Evolutionary conservation across 2,113 vertebrate genomes (phyloP).

Genomic region (Podarcis muralis): DNA sequence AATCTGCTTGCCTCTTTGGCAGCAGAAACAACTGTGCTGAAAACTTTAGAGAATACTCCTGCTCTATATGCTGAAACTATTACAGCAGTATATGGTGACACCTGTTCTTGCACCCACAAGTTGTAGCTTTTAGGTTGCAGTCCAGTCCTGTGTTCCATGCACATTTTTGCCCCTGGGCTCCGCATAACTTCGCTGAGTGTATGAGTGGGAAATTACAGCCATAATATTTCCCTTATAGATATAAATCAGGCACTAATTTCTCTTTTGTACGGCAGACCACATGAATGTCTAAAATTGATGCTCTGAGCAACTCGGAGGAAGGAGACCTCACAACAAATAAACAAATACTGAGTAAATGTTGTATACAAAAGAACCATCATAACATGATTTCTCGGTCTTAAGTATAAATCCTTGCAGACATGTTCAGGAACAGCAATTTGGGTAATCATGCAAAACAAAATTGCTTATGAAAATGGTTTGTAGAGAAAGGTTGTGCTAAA

Average conservation of each 20-base stretch:
- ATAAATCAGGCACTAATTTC: slow-evolving; percentile 8
- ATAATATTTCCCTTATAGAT: slow-evolving; percentile 23
- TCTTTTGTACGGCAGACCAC: background rate
- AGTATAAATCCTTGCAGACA: background rate
- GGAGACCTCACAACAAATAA: background rate
- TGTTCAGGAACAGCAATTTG: background rate
- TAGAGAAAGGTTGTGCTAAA: background rate
- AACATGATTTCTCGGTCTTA: background rate
- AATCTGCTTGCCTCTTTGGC: background rate
- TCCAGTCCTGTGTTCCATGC: background rate
- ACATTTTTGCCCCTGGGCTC: background rate
- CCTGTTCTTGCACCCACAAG: background rate
- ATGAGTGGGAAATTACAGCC: background rate
- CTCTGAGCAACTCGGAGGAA: slow-evolving; percentile 21
- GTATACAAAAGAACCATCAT: background rate
- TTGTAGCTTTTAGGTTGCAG: background rate
- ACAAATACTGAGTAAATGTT: background rate
- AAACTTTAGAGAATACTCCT: background rate
- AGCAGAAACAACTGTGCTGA: background rate
- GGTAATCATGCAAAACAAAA: background rate
- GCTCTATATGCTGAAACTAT: background rate
- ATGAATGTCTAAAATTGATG: slow-evolving; percentile 23
- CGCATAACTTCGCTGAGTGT: background rate
- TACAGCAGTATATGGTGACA: background rate
- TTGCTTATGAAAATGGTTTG: background rate